phyloP scores from a whole-genome alignment of 2,888 invertebrate species.

The Rhodophaea formosa region DNA sequence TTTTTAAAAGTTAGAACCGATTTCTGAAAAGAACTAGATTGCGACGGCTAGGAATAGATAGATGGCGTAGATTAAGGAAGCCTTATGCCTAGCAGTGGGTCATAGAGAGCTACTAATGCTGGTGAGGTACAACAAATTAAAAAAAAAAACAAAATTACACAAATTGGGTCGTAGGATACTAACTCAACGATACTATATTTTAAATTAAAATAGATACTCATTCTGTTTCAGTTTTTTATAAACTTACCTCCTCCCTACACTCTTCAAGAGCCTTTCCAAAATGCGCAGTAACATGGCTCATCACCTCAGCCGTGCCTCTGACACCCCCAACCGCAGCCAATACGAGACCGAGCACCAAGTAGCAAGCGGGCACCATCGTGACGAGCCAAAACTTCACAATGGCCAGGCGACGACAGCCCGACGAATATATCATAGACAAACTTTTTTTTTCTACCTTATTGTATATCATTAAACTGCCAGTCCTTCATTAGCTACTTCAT shows the following conservation, averaged over 20 bases:
- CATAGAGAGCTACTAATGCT: too few species aligned
- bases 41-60: too few species aligned
- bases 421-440: slow-evolving; percentile 36
- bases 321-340: slow-evolving; percentile 39
- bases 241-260: slow-evolving; percentile 64
- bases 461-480: slow-evolving; percentile 28
- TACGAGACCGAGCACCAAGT: slow-evolving; percentile 35
- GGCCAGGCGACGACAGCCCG: slow-evolving; percentile 15
- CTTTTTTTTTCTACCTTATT: slow-evolving; percentile 38
- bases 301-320: slow-evolving; percentile 61
- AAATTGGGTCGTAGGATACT: too few species aligned
- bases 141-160: too few species aligned
- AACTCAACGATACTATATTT: too few species aligned
- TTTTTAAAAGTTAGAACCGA: too few species aligned
- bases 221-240: too few species aligned
- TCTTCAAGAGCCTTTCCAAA: slow-evolving; percentile 67
- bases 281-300: slow-evolving; percentile 75
- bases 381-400: not conserved
- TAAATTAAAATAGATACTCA: too few species aligned
- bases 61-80: too few species aligned
- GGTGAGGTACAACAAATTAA: too few species aligned
- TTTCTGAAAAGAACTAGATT: too few species aligned
- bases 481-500: not conserved
- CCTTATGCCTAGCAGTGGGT: too few species aligned
- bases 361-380: slow-evolving; percentile 25